Base-by-base conservation (phyloP, 2,113 vertebrate species). In the Lophotis ruficrista region DNA sequence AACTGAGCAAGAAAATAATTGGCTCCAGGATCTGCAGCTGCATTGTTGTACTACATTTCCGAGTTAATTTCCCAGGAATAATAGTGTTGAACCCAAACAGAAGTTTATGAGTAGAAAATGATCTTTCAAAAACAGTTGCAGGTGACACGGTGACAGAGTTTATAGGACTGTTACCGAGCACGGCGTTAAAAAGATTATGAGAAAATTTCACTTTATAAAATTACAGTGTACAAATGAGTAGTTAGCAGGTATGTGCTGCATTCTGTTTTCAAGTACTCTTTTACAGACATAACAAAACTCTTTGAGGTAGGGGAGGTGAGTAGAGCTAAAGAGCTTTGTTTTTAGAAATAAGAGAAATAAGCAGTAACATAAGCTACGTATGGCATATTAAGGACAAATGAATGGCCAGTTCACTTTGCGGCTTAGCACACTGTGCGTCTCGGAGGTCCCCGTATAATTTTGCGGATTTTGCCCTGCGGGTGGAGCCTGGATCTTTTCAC, bases 241-340 rank as follows among this genome's bases (percentile, higher is more conserved):
- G 88, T 33, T 60, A 58, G 94, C 69, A 89, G 80, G 50, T 84
- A 58, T 1, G 31, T 58, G 57, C 76, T 81, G 71, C 84, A 35
- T 97, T 96, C 89, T 97, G 98, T 98, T 98, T 98, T 98, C 98
- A 94, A 97, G 98, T 99, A 98, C 98, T 99, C 99, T 98, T 99
- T 99, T 99, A 99, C 99, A 99, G 99, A 99, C 98, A 87, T 76
- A 97, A 95, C 94, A 96, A 97, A 97, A 92, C 89, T 92, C 92
- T 96, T 86, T 86, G 97, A 95, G 94, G 90, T 93, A 96, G 94
- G 87, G 91, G 64, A 93, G 43, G 12, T 95, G 65, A 93, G 43
- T 69, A 84, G 75, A 82, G 54, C 41, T 92, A 89, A 94, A 89
- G 89, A 94, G 90, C 79, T 96, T 90, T 93, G 82, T 88, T 95